phyloP scores from a whole-genome alignment of 2,888 invertebrate genomes.

The Polyommatus iphigenia region DNA sequence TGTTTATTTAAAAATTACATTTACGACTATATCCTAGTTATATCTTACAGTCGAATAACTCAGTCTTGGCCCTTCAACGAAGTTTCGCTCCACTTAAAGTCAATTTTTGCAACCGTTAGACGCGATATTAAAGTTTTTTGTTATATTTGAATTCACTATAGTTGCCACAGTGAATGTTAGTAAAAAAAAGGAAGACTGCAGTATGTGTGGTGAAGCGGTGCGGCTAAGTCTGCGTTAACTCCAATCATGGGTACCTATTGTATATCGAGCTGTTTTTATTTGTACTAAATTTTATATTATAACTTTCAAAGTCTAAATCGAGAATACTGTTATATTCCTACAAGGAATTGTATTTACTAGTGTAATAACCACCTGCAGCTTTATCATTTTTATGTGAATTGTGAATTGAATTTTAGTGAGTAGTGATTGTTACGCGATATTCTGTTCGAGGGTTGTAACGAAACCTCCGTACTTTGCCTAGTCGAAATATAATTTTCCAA shows the following conservation, averaged over 20 bases:
- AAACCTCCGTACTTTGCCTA: slow-evolving; percentile 15
- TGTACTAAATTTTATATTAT: slow-evolving; percentile 16
- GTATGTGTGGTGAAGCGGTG: neutral
- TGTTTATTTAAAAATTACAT: too few species aligned
- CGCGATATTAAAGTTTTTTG: too few species aligned
- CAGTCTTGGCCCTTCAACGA: too few species aligned
- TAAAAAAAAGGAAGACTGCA: neutral
- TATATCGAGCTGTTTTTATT: neutral
- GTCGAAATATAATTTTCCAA: slow-evolving; percentile 8
- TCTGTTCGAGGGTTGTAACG: neutral
- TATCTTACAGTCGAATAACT: too few species aligned
- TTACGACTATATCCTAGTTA: too few species aligned
- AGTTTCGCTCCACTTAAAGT: too few species aligned
- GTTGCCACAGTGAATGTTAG: too few species aligned
- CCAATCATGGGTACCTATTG: neutral
- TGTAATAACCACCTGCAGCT: slow-evolving; percentile 6
- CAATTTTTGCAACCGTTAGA: too few species aligned
- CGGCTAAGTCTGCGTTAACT: neutral
- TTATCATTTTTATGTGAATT: slow-evolving; percentile 20
- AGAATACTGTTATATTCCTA: slow-evolving; percentile 33
- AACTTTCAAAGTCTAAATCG: slow-evolving; percentile 1
- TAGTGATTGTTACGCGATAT: slow-evolving; percentile 23
- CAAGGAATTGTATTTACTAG: slow-evolving; percentile 37
- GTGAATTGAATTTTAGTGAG: slow-evolving; percentile 29
- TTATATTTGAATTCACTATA: too few species aligned